Evolutionary conservation across 2,888 invertebrate species (phyloP).

Genomic region (Oscheius sp.): DNA sequence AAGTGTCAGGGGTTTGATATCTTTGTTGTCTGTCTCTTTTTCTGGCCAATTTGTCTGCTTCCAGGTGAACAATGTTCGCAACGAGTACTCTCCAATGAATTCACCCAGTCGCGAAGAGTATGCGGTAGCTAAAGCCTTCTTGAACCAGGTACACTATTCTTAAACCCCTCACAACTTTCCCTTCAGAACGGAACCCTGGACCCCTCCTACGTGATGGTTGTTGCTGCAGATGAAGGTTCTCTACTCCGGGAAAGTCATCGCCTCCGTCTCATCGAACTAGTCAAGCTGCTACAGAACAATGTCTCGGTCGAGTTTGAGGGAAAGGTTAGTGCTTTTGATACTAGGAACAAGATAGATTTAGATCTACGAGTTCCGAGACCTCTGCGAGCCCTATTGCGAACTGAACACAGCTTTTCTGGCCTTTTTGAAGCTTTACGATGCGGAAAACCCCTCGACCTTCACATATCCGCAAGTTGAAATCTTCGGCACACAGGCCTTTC

Average conservation of each 20-base stretch:
- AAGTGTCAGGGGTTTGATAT: too few species aligned
- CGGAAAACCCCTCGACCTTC: conserved; percentile 57
- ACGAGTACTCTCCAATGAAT: conserved; percentile 67
- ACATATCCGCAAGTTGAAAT: conserved; percentile 68
- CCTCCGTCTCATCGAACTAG: conserved; percentile 57
- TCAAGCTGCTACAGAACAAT: conserved; percentile 63
- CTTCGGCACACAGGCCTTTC: conserved; percentile 68
- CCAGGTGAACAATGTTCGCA: conserved; percentile 64
- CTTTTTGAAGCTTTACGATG: conserved; percentile 67
- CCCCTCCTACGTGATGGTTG: conserved; percentile 69
- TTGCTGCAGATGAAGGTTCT: conserved; percentile 63
- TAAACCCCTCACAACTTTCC: not conserved
- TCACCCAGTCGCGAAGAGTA: conserved; percentile 65
- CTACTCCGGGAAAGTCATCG: conserved; percentile 61
- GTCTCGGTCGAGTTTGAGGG: conserved; percentile 49
- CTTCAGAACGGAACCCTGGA: conserved; percentile 68
- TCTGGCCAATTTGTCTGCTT: not conserved
- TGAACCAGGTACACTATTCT: conserved; percentile 58
- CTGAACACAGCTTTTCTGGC: conserved; percentile 69
- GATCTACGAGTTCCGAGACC: conserved; percentile 46
- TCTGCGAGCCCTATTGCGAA: conserved; percentile 71
- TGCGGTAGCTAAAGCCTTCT: conserved; percentile 63
- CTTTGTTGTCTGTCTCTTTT: too few species aligned
- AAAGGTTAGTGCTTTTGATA: conserved; percentile 8
- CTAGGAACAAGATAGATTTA: not conserved